Base-by-base conservation (phyloP, 2,797 vertebrate genomes). In the Lepus townsendii region DNA sequence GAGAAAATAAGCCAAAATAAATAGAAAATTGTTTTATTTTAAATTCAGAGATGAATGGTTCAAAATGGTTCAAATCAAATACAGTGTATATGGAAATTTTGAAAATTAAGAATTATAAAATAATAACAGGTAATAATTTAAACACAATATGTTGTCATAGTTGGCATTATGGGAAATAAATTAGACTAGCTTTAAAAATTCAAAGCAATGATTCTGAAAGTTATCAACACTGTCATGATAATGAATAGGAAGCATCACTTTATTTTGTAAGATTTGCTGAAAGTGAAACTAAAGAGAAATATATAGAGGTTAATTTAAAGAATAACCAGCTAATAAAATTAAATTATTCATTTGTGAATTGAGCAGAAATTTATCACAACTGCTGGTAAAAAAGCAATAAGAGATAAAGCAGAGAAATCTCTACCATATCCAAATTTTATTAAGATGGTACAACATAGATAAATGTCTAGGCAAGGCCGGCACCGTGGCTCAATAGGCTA, bases 11-110 rank as follows among this genome's bases (percentile, higher is more conserved):
- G 30, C 14, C 65, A 93, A 75, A 68, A 75, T 32, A 96, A 84
- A 88, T 38, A 94, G 19, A 78, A 11, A 84, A 77, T 52, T 94
- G 20, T 88, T 96, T 84, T 42, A 50, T 88, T 95, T 89, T 90
- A 93, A 94, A 78, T 32, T 85, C 42, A 79, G 8, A 62, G 47
- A 90, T 82, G 50, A 93, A 66, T 38, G 17, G 84, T 54, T 93
- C 20, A 52, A 79, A 76, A 66, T 38, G 17, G 84, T 54, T 93
- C 20, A 52, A 79, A 76, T 71, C 82, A 88, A 94, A 83, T 65
- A 57, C 7, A 73, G 24, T 27, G 65, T 5, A 73, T 83, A 12
- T 65, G 77, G 24, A 89, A 83, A 83, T 62, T 52, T 52, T 30
- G 11, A 27, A 42, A 91, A 94, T 87, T 66, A 78, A 86, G 65